These are phyloP conservation scores for Samia ricini DNA, from an alignment of 1,140 invertebrate species.

Conservation along the genomic window DNA sequence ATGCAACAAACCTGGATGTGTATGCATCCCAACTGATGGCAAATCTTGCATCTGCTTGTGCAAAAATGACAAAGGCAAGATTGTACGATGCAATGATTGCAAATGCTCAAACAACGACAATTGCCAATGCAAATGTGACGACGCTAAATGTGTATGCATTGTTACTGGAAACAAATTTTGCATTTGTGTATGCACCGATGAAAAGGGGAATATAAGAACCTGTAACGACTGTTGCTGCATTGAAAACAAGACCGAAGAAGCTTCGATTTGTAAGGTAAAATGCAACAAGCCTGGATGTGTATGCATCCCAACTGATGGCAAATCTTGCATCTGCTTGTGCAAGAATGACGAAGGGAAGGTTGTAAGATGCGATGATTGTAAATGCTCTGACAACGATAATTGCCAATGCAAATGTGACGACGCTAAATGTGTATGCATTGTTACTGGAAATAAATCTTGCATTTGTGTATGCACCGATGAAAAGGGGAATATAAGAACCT, in stretches of 20 bases:
- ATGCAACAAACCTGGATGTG: constrained; percentile 18
- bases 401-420: constrained; percentile 23
- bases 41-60: constrained; percentile 34
- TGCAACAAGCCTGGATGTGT: constrained; percentile 25
- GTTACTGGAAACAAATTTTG: constrained; percentile 17
- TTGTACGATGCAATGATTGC: constrained; percentile 34
- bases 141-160: constrained; percentile 21
- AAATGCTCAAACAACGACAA: constrained; percentile 21
- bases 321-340: constrained; percentile 32
- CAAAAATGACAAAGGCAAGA: constrained; percentile 28
- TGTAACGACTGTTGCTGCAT: constrained; percentile 26
- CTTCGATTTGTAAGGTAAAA: too few relatives aligned
- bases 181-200: constrained; percentile 26
- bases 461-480: constrained; percentile 30
- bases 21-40: constrained; percentile 33
- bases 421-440: constrained; percentile 15
- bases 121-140: constrained; percentile 20
- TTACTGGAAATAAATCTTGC: constrained; percentile 30
- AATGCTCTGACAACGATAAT: constrained; percentile 14
- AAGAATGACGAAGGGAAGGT: constrained; percentile 6
- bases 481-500: constrained; percentile 12
- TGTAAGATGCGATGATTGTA: constrained; percentile 13
- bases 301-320: constrained; percentile 25
- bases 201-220: constrained; percentile 12
- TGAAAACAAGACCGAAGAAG: not conserved